Evolutionary conservation across 35 echinoderm and acorn worm species (phyloP).

Genomic region (Heliocidaris erythrogramma): DNA sequence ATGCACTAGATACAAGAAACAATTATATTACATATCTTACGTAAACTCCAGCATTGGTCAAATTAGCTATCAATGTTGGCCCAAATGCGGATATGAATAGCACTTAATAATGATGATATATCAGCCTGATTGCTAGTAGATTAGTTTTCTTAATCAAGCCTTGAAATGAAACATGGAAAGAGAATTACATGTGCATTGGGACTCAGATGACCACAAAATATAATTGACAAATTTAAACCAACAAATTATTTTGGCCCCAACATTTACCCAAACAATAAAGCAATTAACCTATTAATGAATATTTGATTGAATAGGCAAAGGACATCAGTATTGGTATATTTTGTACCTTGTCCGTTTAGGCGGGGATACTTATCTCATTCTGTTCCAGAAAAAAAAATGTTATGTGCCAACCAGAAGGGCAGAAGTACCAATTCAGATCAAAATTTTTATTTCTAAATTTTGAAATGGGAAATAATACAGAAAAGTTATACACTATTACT

Average conservation of each 20-base stretch:
- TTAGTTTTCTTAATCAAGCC: background rate
- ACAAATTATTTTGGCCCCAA: background rate
- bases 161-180: background rate
- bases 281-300: constrained; percentile 2
- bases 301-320: background rate
- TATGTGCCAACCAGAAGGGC: too few species aligned
- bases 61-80: background rate
- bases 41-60: background rate
- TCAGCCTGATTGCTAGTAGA: background rate
- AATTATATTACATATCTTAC: background rate
- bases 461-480: too few species aligned
- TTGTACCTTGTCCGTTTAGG: background rate
- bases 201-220: background rate
- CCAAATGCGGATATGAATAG: background rate
- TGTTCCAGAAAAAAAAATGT: background rate
- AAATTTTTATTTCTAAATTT: too few species aligned
- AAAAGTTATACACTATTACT: too few species aligned
- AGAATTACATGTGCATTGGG: background rate
- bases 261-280: constrained; percentile 2
- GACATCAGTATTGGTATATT: background rate
- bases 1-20: background rate
- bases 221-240: background rate
- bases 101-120: background rate
- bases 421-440: too few species aligned
- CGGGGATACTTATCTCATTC: background rate